These are phyloP conservation scores for Clunio marinus DNA, from an alignment of 2,888 invertebrate species.

Conservation along the genomic window DNA sequence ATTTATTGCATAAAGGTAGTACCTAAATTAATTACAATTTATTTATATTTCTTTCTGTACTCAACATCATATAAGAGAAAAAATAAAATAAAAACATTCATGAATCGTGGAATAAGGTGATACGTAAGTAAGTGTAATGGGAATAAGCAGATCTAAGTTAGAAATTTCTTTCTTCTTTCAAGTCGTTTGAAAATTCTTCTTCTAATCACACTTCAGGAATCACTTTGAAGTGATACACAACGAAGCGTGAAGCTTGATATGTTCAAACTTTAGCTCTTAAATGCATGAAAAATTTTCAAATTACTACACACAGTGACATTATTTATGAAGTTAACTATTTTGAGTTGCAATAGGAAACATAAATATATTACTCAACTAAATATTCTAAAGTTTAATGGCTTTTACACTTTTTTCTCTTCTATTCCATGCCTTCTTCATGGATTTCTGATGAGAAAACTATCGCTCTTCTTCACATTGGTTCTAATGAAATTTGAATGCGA, in stretches of 20 bases:
- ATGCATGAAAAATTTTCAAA: too few species aligned
- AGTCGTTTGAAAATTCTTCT: not conserved
- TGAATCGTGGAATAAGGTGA: constrained; percentile 31
- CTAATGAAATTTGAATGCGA: constrained; percentile 3
- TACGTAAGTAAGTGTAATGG: not conserved
- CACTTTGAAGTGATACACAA: not conserved
- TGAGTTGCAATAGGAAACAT: not conserved
- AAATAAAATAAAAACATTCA: not conserved
- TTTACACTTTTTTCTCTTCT: too few species aligned
- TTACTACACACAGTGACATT: not conserved
- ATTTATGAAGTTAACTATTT: constrained; percentile 3
- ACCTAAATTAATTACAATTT: constrained; percentile 37
- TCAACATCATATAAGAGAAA: not conserved
- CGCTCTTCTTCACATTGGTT: too few species aligned
- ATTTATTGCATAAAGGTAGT: constrained; percentile 1
- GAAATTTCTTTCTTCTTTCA: constrained; percentile 6
- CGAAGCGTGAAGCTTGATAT: constrained; percentile 11
- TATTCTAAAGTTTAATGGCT: too few species aligned
- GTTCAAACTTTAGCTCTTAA: too few species aligned
- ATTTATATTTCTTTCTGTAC: constrained; percentile 18
- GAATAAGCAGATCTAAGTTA: constrained; percentile 21
- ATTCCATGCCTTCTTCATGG: too few species aligned
- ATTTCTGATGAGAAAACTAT: too few species aligned
- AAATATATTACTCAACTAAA: too few species aligned
- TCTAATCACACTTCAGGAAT: not conserved